These are phyloP conservation scores for Ylistrum balloti DNA, from an alignment of 1,140 invertebrate genomes.

Conservation along the genomic window DNA sequence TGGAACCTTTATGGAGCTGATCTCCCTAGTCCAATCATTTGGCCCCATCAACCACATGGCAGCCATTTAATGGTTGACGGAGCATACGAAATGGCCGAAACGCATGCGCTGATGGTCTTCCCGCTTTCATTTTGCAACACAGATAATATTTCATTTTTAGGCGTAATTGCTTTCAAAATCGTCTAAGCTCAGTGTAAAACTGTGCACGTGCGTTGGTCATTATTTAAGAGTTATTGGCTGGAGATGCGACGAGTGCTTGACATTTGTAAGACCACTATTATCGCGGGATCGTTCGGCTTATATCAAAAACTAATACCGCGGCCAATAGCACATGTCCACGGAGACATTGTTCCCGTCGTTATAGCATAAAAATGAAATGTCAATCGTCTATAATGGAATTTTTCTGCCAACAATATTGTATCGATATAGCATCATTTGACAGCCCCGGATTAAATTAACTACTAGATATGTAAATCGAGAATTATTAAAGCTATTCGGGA, in stretches of 20 bases:
- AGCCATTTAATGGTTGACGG: conserved; percentile 17
- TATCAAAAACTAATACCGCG: conserved; percentile 35
- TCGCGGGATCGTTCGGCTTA: not conserved
- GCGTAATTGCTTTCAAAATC: conserved; percentile 10
- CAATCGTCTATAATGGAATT: conserved; percentile 6
- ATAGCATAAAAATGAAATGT: conserved; percentile 23
- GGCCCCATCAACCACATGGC: not conserved
- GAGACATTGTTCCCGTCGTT: not conserved
- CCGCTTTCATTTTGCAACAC: not conserved
- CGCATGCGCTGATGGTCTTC: not conserved
- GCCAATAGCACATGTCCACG: conserved; percentile 15
- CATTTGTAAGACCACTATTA: conserved; percentile 32
- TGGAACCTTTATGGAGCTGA: not conserved
- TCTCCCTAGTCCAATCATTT: not conserved
- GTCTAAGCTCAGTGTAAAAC: conserved; percentile 11
- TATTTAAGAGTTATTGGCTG: conserved; percentile 34
- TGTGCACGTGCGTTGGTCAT: not conserved
- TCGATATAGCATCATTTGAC: conserved; percentile 18
- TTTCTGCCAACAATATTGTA: conserved; percentile 23
- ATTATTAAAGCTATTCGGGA: not conserved
- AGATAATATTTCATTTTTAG: conserved; percentile 40
- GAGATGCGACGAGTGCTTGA: not conserved
- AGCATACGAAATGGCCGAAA: not conserved
- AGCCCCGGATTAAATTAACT: not conserved
- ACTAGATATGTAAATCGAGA: conserved; percentile 5